Conservation (phyloP, 2,113 vertebrate species). For the Mungos mungo region DNA sequence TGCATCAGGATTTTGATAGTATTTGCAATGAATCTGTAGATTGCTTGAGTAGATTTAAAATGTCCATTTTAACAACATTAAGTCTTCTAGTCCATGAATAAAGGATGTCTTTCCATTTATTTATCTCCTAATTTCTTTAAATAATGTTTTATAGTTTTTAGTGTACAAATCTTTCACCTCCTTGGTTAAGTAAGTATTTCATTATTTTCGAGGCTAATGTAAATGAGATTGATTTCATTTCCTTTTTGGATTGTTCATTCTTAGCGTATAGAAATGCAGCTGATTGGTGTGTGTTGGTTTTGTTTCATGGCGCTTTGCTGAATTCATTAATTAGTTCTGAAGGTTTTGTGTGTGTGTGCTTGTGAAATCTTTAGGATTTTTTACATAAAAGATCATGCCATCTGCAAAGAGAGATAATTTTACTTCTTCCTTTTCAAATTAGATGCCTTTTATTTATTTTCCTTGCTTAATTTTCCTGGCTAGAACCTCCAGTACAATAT, state of each 20-base stretch:
- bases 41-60: background rate
- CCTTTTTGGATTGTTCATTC: background rate
- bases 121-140: background rate
- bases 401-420: background rate
- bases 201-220: background rate
- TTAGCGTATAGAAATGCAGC: background rate
- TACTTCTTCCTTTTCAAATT: background rate
- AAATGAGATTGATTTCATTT: background rate
- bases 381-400: background rate
- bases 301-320: background rate
- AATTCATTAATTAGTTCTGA: background rate
- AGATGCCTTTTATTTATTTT: background rate
- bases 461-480: background rate
- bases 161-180: background rate
- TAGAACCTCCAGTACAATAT: background rate
- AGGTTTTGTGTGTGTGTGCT: background rate
- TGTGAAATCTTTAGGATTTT: background rate
- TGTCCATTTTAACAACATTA: background rate
- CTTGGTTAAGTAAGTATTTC: background rate
- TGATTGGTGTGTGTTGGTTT: background rate
- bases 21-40: background rate
- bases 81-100: background rate
- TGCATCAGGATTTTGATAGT: background rate
- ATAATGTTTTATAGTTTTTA: background rate
- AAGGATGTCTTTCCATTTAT: background rate